Conservation (phyloP, 2,797 vertebrate species). For the Cyclopterus lumpus region DNA sequence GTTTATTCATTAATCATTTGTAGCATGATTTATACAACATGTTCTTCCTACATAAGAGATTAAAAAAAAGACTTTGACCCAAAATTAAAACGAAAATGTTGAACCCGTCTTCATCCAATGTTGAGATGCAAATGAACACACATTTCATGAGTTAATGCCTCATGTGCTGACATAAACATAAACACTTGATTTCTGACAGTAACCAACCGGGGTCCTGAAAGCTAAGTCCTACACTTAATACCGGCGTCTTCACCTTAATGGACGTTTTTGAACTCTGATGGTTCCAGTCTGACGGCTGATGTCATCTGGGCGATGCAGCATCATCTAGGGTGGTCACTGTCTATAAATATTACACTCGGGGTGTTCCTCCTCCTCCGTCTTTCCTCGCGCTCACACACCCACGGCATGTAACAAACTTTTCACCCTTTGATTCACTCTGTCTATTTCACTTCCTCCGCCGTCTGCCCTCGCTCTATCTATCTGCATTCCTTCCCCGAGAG, state of each 20-base stretch:
- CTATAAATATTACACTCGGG: conserved; percentile 53
- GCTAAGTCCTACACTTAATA: background rate
- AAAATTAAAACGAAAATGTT: background rate
- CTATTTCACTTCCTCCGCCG: conserved; percentile 58
- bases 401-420: conserved; percentile 38
- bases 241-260: background rate
- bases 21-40: background rate
- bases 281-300: conserved; percentile 31
- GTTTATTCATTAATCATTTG: background rate
- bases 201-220: background rate
- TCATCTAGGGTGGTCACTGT: conserved; percentile 50
- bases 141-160: background rate
- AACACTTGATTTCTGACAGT: background rate
- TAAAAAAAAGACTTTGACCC: background rate
- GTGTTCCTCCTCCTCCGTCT: conserved; percentile 23
- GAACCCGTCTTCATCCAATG: background rate
- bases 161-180: background rate
- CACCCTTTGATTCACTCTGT: conserved; percentile 55
- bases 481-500: conserved; percentile 43
- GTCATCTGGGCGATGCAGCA: conserved; percentile 33
- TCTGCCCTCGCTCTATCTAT: conserved; percentile 30
- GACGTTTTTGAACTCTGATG: conserved; percentile 13
- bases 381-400: conserved; percentile 2
- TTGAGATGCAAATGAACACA: background rate
- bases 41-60: background rate